These are phyloP conservation scores for Pardosa pseudoannulata DNA, from an alignment of 2,888 invertebrate genomes.

Conservation along the genomic window DNA sequence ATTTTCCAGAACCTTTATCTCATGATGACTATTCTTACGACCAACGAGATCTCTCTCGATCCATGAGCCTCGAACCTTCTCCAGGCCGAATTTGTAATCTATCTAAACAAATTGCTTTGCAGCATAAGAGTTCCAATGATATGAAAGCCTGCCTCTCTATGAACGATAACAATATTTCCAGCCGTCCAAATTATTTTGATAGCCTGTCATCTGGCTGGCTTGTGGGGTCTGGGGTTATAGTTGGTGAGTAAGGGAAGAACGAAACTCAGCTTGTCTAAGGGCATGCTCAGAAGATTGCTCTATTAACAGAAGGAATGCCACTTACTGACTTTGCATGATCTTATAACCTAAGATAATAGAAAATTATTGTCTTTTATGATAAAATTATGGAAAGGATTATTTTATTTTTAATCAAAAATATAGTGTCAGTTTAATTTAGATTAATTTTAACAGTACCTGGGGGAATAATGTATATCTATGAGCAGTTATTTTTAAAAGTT, in stretches of 20 bases:
- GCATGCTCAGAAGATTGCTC: constrained; percentile 28
- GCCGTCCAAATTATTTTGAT: constrained; percentile 33
- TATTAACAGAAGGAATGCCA: constrained; percentile 21
- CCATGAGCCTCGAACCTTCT: constrained; percentile 29
- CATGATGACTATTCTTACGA: constrained; percentile 34
- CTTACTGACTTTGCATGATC: constrained; percentile 38
- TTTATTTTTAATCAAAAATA: too few species aligned
- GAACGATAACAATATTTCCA: constrained; percentile 40
- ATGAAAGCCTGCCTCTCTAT: constrained; percentile 72
- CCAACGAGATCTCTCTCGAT: constrained; percentile 31
- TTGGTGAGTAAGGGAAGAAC: constrained; percentile 58
- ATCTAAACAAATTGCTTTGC: constrained; percentile 51
- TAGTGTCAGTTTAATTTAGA: too few species aligned
- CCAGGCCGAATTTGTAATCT: constrained; percentile 36
- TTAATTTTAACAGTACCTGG: too few species aligned
- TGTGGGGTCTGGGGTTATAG: constrained; percentile 59
- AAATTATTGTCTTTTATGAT: not conserved
- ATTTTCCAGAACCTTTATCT: constrained; percentile 53
- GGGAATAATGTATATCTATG: too few species aligned
- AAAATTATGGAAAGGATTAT: too few species aligned
- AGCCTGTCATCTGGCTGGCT: constrained; percentile 53
- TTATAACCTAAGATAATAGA: not conserved
- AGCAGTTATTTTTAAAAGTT: too few species aligned
- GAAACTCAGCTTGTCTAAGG: constrained; percentile 6
- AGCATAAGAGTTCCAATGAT: constrained; percentile 66